Evolutionary conservation across 2,113 vertebrate species (phyloP).

Genomic region (Pelusios castaneus): DNA sequence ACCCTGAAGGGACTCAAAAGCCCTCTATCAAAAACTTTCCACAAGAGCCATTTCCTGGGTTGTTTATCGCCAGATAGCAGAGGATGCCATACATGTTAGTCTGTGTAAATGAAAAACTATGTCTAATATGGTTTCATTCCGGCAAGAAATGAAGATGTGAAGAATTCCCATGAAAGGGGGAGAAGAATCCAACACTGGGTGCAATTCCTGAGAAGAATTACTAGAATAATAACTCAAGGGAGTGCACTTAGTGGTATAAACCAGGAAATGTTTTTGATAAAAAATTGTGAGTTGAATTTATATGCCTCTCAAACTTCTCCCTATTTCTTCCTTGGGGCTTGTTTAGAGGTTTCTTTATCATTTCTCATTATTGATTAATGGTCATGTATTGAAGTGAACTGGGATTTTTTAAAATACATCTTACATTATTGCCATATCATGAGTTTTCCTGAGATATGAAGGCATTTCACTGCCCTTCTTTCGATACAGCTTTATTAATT

Average conservation of each 20-base stretch:
- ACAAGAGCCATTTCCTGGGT: rapidly evolving
- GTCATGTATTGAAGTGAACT: background rate
- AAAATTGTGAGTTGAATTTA: background rate
- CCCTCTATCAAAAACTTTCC: background rate
- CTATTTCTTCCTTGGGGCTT: background rate
- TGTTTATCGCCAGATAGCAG: background rate
- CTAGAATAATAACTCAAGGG: background rate
- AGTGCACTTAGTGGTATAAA: background rate
- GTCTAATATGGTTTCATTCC: background rate
- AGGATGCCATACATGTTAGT: background rate
- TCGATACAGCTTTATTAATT: background rate
- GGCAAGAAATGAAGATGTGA: background rate
- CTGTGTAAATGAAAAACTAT: background rate
- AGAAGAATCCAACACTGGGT: background rate
- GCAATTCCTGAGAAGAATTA: background rate
- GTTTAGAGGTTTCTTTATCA: background rate
- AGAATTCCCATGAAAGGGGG: background rate
- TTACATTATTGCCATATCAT: background rate
- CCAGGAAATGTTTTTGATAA: background rate
- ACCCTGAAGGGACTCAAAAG: background rate
- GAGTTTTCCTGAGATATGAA: background rate
- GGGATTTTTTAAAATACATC: background rate
- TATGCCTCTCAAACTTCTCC: background rate
- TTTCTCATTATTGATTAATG: background rate
- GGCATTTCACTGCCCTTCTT: background rate